Percentiles rank a stretch among this genome's conserved stretches.
phyloP scores from a whole-genome alignment of 2,888 invertebrate species.

The Drosophila monieri region DNA sequence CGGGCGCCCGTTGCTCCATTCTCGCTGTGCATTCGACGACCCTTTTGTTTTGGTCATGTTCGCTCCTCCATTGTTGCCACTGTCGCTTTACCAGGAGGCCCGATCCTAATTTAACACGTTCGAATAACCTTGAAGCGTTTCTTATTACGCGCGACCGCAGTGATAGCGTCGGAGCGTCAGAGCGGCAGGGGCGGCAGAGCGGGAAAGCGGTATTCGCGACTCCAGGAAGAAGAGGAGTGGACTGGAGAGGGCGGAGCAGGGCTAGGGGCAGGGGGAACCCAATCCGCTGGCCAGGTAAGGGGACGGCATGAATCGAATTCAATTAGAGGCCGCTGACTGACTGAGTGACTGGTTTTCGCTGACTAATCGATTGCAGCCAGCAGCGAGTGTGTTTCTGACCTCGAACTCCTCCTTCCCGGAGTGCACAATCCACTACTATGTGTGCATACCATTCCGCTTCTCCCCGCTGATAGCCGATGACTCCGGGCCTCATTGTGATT shows the following conservation, averaged over 20 bases:
- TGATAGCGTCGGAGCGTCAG: constrained; percentile 33
- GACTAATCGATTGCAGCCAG: constrained; percentile 42
- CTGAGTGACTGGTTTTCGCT: constrained; percentile 52
- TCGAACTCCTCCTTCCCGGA: constrained; percentile 36
- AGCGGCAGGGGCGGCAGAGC: constrained; percentile 12
- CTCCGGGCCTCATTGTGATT: constrained; percentile 68
- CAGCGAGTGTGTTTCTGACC: constrained; percentile 59
- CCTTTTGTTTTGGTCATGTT: constrained; percentile 75
- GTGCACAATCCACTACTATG: neutral
- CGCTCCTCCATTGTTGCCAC: constrained; percentile 58
- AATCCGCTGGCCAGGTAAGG: constrained; percentile 35
- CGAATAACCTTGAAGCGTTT: constrained; percentile 75
- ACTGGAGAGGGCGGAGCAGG: constrained; percentile 14
- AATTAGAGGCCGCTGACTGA: constrained; percentile 66
- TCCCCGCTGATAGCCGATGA: constrained; percentile 49
- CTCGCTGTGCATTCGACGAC: constrained; percentile 56
- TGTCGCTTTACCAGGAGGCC: constrained; percentile 48
- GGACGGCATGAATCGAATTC: constrained; percentile 60
- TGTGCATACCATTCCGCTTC: constrained; percentile 7
- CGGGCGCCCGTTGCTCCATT: constrained; percentile 63
- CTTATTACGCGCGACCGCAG: constrained; percentile 73
- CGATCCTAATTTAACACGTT: constrained; percentile 82
- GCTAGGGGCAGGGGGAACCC: constrained; percentile 33
- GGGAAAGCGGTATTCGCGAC: constrained; percentile 15
- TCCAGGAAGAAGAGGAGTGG: constrained; percentile 9